phyloP scores from a whole-genome alignment of 2,888 invertebrate genomes.

The Drosophila bunnanda region DNA sequence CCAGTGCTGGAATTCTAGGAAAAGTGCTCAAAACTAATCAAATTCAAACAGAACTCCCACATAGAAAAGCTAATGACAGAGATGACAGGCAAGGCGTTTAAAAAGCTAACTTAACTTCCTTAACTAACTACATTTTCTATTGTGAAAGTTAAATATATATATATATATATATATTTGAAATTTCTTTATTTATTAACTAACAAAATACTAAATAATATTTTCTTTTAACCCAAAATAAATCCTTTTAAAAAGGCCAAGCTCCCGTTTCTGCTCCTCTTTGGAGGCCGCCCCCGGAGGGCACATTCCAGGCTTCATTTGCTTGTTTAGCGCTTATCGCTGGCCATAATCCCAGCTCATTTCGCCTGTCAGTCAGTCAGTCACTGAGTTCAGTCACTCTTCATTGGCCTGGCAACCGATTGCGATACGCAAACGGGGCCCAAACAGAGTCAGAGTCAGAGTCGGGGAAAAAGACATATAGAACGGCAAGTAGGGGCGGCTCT shows the following conservation, averaged over 20 bases:
- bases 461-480: background rate
- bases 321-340: conserved; percentile 72
- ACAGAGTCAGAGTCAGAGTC: background rate
- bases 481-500: conserved; percentile 13
- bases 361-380: conserved; percentile 61
- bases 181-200: background rate
- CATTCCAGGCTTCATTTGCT: conserved; percentile 71
- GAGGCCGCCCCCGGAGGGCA: conserved; percentile 17
- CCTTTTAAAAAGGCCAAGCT: conserved; percentile 5
- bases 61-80: background rate
- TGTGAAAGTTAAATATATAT: background rate
- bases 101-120: background rate
- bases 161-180: background rate
- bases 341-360: conserved; percentile 56
- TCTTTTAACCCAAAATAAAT: background rate
- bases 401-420: conserved; percentile 53
- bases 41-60: conserved; percentile 3
- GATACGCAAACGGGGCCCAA: conserved; percentile 25
- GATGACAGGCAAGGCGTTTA: background rate
- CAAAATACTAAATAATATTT: background rate
- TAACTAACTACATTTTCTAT: background rate
- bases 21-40: conserved; percentile 38
- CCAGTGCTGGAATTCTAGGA: conserved; percentile 13
- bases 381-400: conserved; percentile 57
- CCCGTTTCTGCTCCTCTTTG: background rate